Evolutionary conservation across 2,797 vertebrate genomes (phyloP).

Genomic region (Gymnodraco acuticeps): DNA sequence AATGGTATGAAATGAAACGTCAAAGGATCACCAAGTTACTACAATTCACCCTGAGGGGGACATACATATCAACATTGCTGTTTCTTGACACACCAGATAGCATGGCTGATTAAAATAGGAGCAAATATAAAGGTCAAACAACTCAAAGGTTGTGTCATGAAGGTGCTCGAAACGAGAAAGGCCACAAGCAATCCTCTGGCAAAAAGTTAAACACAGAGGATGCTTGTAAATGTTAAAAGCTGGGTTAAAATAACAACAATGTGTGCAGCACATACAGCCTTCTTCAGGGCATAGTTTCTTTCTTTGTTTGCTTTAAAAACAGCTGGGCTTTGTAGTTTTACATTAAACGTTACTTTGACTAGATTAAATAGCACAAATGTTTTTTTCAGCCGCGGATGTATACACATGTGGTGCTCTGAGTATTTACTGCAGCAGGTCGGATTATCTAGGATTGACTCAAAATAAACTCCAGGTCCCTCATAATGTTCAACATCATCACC

Average conservation of each 20-base stretch:
- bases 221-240: too few species aligned
- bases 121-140: not conserved
- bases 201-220: too few species aligned
- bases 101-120: not conserved
- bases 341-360: not conserved
- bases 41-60: not conserved
- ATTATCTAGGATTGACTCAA: not conserved
- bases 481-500: not conserved
- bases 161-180: too few species aligned
- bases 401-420: not conserved
- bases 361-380: not conserved
- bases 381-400: constrained; percentile 13
- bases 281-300: too few species aligned
- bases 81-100: not conserved
- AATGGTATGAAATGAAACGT: not conserved
- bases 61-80: not conserved
- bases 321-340: not conserved
- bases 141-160: too few species aligned
- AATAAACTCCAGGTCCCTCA: constrained; percentile 1
- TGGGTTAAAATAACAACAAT: too few species aligned
- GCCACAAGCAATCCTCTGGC: too few species aligned
- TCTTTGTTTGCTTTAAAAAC: not conserved
- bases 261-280: too few species aligned
- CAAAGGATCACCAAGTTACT: not conserved
- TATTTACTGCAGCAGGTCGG: not conserved